phyloP scores from a whole-genome alignment of 1,140 invertebrate genomes.

The Drosophila erecta region DNA sequence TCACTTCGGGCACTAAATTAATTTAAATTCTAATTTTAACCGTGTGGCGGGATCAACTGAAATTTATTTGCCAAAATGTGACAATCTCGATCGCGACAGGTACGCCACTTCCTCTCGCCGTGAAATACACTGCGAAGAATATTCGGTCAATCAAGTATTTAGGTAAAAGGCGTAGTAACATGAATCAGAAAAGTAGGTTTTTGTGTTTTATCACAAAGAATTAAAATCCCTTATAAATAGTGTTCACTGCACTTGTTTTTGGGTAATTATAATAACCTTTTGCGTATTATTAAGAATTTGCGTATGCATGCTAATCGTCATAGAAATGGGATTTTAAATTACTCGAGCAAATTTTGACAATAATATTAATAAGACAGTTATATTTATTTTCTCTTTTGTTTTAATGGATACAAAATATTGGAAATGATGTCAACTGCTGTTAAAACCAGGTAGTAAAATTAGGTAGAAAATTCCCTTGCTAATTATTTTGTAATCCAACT shows the following conservation, averaged over 20 bases:
- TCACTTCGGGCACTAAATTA: conserved; percentile 39
- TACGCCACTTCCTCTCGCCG: conserved; percentile 46
- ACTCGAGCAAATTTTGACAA: too few relatives aligned
- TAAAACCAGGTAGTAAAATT: not conserved
- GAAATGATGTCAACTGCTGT: too few relatives aligned
- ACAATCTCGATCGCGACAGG: conserved; percentile 31
- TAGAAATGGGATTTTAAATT: not conserved
- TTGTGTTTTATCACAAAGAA: too few relatives aligned
- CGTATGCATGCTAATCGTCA: not conserved
- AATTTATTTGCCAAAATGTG: conserved; percentile 50
- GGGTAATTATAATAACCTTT: not conserved
- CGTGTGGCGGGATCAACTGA: conserved; percentile 31
- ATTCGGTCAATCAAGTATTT: not conserved
- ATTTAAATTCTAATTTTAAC: conserved; percentile 45
- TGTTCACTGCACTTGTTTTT: too few relatives aligned
- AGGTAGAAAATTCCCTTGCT: too few relatives aligned
- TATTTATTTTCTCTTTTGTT: too few relatives aligned
- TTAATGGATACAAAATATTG: too few relatives aligned
- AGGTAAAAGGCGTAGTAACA: too few relatives aligned
- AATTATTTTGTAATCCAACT: not conserved
- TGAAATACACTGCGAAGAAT: not conserved
- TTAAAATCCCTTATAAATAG: too few relatives aligned
- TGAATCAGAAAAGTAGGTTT: too few relatives aligned
- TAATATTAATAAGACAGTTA: too few relatives aligned
- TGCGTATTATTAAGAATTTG: too few relatives aligned